Conservation (phyloP, 2,113 vertebrate species). For the Rhynchomys soricoides region DNA sequence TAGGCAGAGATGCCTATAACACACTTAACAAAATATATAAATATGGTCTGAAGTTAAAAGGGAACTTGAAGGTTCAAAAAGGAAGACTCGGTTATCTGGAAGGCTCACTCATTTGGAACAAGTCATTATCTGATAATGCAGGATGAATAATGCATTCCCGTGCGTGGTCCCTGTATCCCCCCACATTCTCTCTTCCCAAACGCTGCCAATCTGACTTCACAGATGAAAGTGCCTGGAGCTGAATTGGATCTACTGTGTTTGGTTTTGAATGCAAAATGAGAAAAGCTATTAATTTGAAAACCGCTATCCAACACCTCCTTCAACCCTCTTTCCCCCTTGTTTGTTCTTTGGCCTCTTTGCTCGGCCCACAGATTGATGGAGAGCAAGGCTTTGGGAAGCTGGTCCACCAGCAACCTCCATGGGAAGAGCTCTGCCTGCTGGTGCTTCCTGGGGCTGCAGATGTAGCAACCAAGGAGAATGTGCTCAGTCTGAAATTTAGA, state of each 20-base stretch:
- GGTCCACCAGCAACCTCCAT: neutral
- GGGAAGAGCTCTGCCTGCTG: neutral
- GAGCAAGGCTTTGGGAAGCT: neutral
- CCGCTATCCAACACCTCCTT: neutral
- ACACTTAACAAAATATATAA: constrained; percentile 45
- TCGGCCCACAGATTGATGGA: neutral
- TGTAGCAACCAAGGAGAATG: neutral
- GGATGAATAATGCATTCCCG: constrained; percentile 61
- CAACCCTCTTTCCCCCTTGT: neutral
- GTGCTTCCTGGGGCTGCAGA: neutral
- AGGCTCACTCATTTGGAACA: constrained; percentile 68
- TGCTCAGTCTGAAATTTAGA: neutral
- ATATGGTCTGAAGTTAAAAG: constrained; percentile 47
- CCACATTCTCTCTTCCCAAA: constrained; percentile 34
- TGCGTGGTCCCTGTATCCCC: neutral
- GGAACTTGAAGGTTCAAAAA: constrained; percentile 32
- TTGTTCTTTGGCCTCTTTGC: neutral
- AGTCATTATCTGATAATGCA: constrained; percentile 70
- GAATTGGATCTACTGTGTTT: constrained; percentile 50
- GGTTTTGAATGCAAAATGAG: constrained; percentile 62
- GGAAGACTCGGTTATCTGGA: constrained; percentile 41
- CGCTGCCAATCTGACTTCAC: constrained; percentile 55
- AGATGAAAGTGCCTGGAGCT: constrained; percentile 47
- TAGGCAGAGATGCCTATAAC: constrained; percentile 4
- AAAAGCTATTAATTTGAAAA: constrained; percentile 58